A percentile compares a stretch with the other conserved stretches of the same genome.
Conservation (phyloP, 2,888 invertebrate genomes). For the Phrixothrix hirtus region DNA sequence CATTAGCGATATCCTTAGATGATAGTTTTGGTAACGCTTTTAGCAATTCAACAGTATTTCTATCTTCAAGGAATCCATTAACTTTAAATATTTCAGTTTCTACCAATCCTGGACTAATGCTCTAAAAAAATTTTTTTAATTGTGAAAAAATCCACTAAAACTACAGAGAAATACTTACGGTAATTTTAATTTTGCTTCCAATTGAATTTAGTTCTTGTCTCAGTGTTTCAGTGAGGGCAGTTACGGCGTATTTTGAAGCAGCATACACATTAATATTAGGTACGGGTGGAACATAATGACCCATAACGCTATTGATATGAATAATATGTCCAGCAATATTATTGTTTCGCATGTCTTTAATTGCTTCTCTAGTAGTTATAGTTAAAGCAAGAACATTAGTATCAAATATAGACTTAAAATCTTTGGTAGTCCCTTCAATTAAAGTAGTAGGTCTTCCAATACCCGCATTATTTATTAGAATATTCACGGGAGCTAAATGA, state of each 20-base stretch:
- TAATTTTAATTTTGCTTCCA: slow-evolving; percentile 26
- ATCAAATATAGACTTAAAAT: slow-evolving; percentile 19
- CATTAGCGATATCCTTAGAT: slow-evolving; percentile 11
- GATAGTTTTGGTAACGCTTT: neutral
- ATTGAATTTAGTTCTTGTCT: slow-evolving; percentile 19
- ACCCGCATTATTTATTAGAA: slow-evolving; percentile 39
- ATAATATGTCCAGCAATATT: slow-evolving; percentile 31
- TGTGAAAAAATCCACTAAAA: neutral
- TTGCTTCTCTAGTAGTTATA: slow-evolving; percentile 27
- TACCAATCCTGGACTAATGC: slow-evolving; percentile 16
- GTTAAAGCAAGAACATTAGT: slow-evolving; percentile 27
- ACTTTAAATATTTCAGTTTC: slow-evolving; percentile 10
- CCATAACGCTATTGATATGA: slow-evolving; percentile 29
- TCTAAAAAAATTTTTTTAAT: slow-evolving; percentile 9
- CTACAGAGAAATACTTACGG: slow-evolving; percentile 17
- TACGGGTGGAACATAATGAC: slow-evolving; percentile 19
- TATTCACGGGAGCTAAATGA: slow-evolving; percentile 32
- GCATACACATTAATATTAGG: slow-evolving; percentile 17
- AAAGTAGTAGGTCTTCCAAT: slow-evolving; percentile 24
- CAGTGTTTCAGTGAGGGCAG: slow-evolving; percentile 25
- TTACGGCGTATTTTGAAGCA: slow-evolving; percentile 25
- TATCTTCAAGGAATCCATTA: neutral
- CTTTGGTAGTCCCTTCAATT: slow-evolving; percentile 11
- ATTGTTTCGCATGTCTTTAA: slow-evolving; percentile 24
- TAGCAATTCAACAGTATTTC: neutral